Base-by-base conservation (phyloP, 23 tunicate genomes). In the Botrylloides violaceus region DNA sequence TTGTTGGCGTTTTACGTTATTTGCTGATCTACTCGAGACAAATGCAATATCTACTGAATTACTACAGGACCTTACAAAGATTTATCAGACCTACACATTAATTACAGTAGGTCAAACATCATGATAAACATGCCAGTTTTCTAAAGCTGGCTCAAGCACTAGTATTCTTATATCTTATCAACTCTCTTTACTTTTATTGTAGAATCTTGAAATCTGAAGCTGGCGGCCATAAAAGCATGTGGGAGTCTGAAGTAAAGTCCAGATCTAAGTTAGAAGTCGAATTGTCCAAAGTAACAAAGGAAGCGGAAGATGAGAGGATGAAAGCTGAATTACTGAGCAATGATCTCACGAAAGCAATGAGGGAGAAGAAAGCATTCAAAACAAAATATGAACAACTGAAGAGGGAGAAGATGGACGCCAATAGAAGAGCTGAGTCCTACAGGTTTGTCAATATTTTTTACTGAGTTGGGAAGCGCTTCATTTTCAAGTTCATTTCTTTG, bases 191-290 rank as follows among this genome's bases (percentile, higher is more conserved):
- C 80, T n/a, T n/a, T n/a, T n/a, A n/a, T n/a, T n/a, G n/a, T n/a
- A 90, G 97, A 48, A 74, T 83, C 0, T 49, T 90, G 7, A 59
- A 83, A 66, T 29, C 77, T 22, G 97, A 90, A 49, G 85, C 82
- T 4, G 80, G 75, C 31, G 85, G 97, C 4, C 97, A 90, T 64
- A 49, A 66, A 1, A 63, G 76, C 71, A 78, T 76, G 85, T 83
- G 97, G 89, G 90, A 90, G 50, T 62, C 43, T n/a, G 97, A 90
- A 39, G 85, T 83, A 66, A 79, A 83, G 70, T 30, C 77, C 25
- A 48, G 85, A 50, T 79, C 86, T 25, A 79, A 79, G 65, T 48
- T 79, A 5, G 35, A 73, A 3, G 81, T 77, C 31, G 81, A 83
- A 2, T 43, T 72, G 15, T 77, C 82, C 1, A 60, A 62, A 34